A percentile compares a stretch with the other conserved stretches of the same genome.
phyloP scores from a whole-genome alignment of 2,888 invertebrate genomes.

The Rugalucina vietnamica region DNA sequence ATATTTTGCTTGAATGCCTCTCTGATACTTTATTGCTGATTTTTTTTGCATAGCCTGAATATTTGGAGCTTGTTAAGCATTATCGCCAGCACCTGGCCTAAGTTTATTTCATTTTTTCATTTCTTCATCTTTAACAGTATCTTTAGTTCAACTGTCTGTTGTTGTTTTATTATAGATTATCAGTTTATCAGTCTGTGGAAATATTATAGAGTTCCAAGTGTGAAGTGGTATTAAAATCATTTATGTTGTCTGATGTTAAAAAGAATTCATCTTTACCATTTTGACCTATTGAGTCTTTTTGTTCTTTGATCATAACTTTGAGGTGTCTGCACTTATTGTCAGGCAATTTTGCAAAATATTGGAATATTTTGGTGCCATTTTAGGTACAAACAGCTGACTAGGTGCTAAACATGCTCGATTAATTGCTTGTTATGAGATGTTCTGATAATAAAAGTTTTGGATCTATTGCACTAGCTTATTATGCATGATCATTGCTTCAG shows the following conservation, averaged over 20 bases:
- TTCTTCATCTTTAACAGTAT: background rate
- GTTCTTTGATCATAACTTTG: background rate
- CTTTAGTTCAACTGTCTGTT: slow-evolving; percentile 2
- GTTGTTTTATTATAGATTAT: background rate
- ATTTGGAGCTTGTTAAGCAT: background rate
- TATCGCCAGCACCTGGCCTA: background rate
- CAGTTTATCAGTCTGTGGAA: background rate
- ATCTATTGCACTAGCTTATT: no score
- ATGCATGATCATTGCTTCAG: no score
- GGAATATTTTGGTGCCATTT: background rate
- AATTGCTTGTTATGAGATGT: no score
- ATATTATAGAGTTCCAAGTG: background rate
- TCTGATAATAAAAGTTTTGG: no score
- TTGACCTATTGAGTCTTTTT: background rate
- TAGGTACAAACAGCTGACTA: background rate
- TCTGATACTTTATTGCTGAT: background rate
- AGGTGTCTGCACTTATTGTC: background rate
- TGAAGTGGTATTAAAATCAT: background rate
- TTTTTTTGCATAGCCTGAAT: background rate
- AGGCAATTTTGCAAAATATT: background rate
- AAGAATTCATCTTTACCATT: background rate
- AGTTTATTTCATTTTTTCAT: background rate
- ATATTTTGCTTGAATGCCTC: background rate
- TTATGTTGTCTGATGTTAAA: background rate
- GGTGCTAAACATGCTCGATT: no score